These are phyloP conservation scores for Melanotus villosus DNA, from an alignment of 2,888 invertebrate species.

Conservation along the genomic window DNA sequence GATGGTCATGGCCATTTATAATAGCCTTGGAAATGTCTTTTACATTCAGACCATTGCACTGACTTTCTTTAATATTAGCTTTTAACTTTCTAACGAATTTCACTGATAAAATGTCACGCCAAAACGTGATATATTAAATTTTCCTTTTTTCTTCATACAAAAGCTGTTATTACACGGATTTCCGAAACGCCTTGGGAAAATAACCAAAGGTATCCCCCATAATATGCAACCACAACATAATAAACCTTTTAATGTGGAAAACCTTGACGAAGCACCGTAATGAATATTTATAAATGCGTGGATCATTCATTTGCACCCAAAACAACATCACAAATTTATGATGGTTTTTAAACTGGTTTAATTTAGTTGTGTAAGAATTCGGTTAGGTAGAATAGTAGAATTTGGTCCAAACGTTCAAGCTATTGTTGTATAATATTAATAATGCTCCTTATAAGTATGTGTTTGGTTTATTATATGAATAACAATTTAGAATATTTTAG, in stretches of 20 bases:
- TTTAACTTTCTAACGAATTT: conserved; percentile 17
- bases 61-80: neutral
- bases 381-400: neutral
- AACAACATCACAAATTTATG: neutral
- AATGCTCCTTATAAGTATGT: no score
- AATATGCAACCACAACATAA: conserved; percentile 9
- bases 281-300: conserved; percentile 7
- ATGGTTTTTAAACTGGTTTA: neutral
- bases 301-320: neutral
- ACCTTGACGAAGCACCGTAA: conserved; percentile 12
- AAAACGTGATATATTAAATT: neutral
- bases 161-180: no score
- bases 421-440: no score
- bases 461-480: no score
- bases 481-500: no score
- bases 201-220: neutral
- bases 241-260: neutral
- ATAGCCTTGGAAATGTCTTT: conserved; percentile 14
- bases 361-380: neutral
- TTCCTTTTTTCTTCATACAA: neutral
- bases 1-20: neutral
- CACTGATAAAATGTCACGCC: conserved; percentile 7
- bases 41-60: conserved; percentile 8
- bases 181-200: no score
- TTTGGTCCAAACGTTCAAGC: no score